Evolutionary conservation across 2,888 invertebrate genomes (phyloP), one percentile per base, ranked within the genome.

Genomic region (Temnothorax rugatulus): DNA sequence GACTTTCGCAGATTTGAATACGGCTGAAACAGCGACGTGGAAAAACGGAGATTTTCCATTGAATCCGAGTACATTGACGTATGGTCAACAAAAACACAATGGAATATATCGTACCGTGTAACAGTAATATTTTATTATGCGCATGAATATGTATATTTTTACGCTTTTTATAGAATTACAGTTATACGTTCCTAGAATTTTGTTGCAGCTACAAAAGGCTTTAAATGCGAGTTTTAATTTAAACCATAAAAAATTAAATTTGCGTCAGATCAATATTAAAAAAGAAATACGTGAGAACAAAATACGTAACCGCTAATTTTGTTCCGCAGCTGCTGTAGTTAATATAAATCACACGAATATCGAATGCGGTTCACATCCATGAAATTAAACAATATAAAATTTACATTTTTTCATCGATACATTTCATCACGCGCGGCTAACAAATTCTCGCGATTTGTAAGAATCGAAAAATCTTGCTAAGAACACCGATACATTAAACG

Each of bases 381-480:
- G 4, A 68, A 29, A 18, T 44, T 52, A 71, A 29, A 44, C n/a
- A 13, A 73, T 25, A 18, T 15, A n/a, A 13, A 0, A n/a, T 34
- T 0, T 7, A 44, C 15, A 21, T 54, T 18, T 59, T 74, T 50
- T 7, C 15, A 41, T 25, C 5, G 1, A 57, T 11, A 57, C 11
- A 18, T 34, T 38, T 7, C 38, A 38, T 44, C 57, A 44, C 18
- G 38, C 7, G 54, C 18, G 3, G 38, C n/a, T 18, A 54, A 34
- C 8, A 1, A 47, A 50, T 69, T 84, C 34, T 7, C 7, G 18
- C 47, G 41, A 71, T 76, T 83, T 84, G 76, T 69, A 69, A 84
- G 29, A 50, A 50, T 38, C 0, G 21, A 59, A 68, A 71, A 68
- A 71, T 52, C 52, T 75, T 61, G 4, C n/a, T 21, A 18, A 21